Conservation (phyloP, 2,888 invertebrate species). For the Dioctria linearis region DNA sequence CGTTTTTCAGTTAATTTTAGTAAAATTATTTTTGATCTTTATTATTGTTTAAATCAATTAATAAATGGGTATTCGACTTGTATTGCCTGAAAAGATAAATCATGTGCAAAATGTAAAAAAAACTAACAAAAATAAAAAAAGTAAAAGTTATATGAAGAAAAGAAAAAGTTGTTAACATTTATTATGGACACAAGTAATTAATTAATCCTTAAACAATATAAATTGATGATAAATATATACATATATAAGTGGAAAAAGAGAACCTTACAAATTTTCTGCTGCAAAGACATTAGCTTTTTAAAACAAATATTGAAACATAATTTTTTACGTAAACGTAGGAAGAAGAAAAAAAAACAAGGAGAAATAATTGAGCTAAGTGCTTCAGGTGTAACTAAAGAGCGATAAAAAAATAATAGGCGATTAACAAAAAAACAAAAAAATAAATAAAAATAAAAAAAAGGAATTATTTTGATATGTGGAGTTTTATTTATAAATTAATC, state of each 20-base stretch:
- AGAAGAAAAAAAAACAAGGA: not conserved
- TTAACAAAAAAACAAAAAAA: constrained; percentile 1
- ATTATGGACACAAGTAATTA: constrained; percentile 26
- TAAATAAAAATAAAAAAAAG: constrained; percentile 19
- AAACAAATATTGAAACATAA: constrained; percentile 40
- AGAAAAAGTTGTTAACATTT: constrained; percentile 41
- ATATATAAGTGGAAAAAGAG: constrained; percentile 23
- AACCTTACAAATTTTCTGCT: constrained; percentile 46
- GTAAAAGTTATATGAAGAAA: not conserved
- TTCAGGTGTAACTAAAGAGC: constrained; percentile 45
- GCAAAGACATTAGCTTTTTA: constrained; percentile 50
- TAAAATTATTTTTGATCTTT: no score
- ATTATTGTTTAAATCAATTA: no score
- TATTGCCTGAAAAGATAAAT: not conserved
- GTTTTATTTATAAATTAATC: constrained; percentile 8
- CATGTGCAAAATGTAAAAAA: constrained; percentile 35
- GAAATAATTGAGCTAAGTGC: constrained; percentile 45
- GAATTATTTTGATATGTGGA: constrained; percentile 33
- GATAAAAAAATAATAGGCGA: constrained; percentile 42
- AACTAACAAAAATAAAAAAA: not conserved
- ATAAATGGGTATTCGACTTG: not conserved
- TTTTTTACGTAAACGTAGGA: constrained; percentile 49
- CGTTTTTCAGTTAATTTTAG: no score
- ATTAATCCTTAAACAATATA: constrained; percentile 11
- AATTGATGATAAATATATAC: not conserved